Percentiles rank a stretch among this genome's conserved stretches.
phyloP scores from a whole-genome alignment of 2,113 vertebrate species.

The Glaucidium brasilianum region DNA sequence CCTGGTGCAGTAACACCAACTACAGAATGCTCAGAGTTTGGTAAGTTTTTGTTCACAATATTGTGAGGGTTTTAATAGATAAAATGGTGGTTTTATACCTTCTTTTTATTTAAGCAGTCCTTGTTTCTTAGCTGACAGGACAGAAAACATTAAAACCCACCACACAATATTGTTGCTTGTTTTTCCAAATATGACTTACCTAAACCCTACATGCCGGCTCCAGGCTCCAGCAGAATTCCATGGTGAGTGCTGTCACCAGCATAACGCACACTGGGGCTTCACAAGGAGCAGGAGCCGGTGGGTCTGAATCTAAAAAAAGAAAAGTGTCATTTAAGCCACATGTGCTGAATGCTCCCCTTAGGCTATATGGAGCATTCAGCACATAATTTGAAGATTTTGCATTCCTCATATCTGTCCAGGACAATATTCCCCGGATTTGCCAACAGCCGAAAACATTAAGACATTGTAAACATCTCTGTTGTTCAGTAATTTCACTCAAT shows the following conservation, averaged over 20 bases:
- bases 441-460: conserved; percentile 56
- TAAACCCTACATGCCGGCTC: conserved; percentile 70
- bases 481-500: not conserved
- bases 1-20: not conserved
- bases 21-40: not conserved
- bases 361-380: conserved; percentile 20
- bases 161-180: conserved; percentile 53
- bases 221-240: conserved; percentile 69
- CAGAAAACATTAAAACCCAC: conserved; percentile 51
- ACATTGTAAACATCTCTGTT: conserved; percentile 61
- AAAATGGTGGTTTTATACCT: not conserved
- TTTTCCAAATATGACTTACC: conserved; percentile 58
- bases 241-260: conserved; percentile 64
- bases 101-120: not conserved
- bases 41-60: conserved; percentile 61
- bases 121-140: not conserved
- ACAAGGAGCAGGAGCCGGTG: conserved; percentile 71
- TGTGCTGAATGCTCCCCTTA: conserved; percentile 41
- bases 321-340: conserved; percentile 63
- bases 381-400: conserved; percentile 12
- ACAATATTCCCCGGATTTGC: not conserved
- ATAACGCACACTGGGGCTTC: conserved; percentile 55
- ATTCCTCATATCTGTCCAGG: not conserved
- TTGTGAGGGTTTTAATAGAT: conserved; percentile 61
- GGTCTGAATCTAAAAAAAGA: conserved; percentile 68